phyloP scores from a whole-genome alignment of 1,140 invertebrate genomes.

The Lordiphosa stackelbergi region DNA sequence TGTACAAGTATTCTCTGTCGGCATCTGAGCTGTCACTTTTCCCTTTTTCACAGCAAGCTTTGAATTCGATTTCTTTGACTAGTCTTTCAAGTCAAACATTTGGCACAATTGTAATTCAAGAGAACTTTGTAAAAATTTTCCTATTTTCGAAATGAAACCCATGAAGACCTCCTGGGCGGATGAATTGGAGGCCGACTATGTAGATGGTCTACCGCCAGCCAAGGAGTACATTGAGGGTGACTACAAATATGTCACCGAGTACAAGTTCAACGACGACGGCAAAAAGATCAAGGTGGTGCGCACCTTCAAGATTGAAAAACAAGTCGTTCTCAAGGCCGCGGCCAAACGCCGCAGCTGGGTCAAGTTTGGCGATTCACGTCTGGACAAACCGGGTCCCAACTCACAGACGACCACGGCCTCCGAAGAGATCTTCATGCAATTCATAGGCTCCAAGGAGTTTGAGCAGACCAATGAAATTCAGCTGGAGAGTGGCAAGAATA shows the following conservation, averaged over 20 bases:
- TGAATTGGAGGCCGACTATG: slow-evolving; percentile 91
- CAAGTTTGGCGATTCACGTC: slow-evolving; percentile 94
- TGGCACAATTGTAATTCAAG: too few relatives aligned
- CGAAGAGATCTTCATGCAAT: slow-evolving; percentile 97
- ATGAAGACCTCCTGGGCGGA: slow-evolving; percentile 94
- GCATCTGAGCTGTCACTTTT: too few relatives aligned
- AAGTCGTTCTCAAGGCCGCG: slow-evolving; percentile 93
- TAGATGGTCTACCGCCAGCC: slow-evolving; percentile 85
- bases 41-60: too few relatives aligned
- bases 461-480: slow-evolving; percentile 88
- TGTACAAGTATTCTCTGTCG: too few relatives aligned
- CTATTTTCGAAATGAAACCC: slow-evolving; percentile 77
- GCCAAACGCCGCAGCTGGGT: slow-evolving; percentile 93
- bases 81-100: background rate
- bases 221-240: slow-evolving; percentile 91
- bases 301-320: slow-evolving; percentile 93
- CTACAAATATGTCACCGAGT: slow-evolving; percentile 94
- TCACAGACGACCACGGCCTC: slow-evolving; percentile 95
- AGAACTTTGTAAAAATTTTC: background rate
- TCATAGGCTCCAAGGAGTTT: slow-evolving; percentile 91
- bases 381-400: slow-evolving; percentile 96
- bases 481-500: slow-evolving; percentile 78
- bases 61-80: too few relatives aligned
- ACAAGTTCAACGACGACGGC: slow-evolving; percentile 92
- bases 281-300: slow-evolving; percentile 92